These are phyloP conservation scores for Grammomys surdaster DNA, from an alignment of 2,113 vertebrate species.

Conservation along the genomic window DNA sequence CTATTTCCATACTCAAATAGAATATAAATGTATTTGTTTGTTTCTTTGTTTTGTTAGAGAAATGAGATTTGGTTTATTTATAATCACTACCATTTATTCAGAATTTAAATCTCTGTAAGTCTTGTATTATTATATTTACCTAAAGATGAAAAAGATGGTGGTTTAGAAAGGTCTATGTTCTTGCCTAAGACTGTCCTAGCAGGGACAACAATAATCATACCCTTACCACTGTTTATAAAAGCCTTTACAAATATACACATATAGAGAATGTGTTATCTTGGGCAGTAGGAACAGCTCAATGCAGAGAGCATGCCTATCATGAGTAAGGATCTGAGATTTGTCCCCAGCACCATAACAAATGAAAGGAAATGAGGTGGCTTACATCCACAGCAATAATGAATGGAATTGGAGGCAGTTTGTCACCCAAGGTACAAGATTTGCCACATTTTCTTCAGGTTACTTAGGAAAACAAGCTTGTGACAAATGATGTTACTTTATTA, in stretches of 20 bases:
- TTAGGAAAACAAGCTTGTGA: not conserved
- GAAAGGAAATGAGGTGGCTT: not conserved
- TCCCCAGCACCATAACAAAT: not conserved
- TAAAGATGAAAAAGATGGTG: constrained; percentile 24
- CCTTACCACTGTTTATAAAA: not conserved
- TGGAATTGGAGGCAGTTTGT: not conserved
- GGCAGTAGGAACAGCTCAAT: not conserved
- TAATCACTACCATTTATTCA: not conserved
- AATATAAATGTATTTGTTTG: constrained; percentile 15
- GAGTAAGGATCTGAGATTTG: not conserved
- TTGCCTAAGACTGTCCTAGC: not conserved
- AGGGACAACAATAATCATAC: not conserved
- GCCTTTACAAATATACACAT: not conserved
- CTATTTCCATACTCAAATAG: not conserved
- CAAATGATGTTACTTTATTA: constrained; percentile 5
- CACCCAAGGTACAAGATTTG: not conserved
- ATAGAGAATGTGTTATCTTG: not conserved
- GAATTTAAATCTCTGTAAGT: not conserved
- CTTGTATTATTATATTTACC: not conserved
- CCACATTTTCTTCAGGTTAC: not conserved
- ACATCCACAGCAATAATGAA: not conserved
- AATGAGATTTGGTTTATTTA: not conserved
- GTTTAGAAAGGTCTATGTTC: not conserved
- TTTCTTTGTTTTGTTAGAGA: not conserved
- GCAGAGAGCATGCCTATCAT: not conserved